These are phyloP conservation scores for Drosophila multiciliata DNA, from an alignment of 2,888 invertebrate species.

Conservation along the genomic window DNA sequence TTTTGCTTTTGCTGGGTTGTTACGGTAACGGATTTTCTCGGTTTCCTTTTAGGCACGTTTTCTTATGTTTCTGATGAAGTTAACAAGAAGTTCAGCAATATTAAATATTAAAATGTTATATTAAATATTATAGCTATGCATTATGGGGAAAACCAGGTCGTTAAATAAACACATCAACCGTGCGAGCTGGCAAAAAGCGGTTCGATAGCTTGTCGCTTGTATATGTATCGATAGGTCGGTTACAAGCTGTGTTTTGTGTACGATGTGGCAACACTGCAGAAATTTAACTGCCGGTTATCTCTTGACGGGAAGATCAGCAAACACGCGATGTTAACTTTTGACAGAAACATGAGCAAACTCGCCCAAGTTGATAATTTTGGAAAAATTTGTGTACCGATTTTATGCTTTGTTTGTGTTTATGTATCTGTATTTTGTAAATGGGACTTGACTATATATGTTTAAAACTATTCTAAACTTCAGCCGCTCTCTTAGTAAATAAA, in stretches of 20 bases:
- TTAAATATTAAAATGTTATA: background rate
- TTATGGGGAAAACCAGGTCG: conserved; percentile 5
- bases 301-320: conserved; percentile 21
- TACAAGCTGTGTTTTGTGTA: background rate
- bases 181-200: background rate
- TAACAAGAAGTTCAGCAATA: conserved; percentile 21
- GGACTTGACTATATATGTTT: conserved; percentile 64
- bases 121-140: conserved; percentile 1
- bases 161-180: conserved; percentile 8
- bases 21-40: conserved; percentile 18
- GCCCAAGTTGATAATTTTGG: conserved; percentile 14
- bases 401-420: background rate
- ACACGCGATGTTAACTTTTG: conserved; percentile 13
- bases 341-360: conserved; percentile 25
- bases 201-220: conserved; percentile 2
- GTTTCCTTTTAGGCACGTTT: conserved; percentile 25
- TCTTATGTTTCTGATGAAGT: conserved; percentile 31
- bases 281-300: conserved; percentile 1
- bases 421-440: conserved; percentile 15
- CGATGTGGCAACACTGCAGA: conserved; percentile 16
- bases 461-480: conserved; percentile 62
- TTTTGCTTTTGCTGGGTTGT: conserved; percentile 19
- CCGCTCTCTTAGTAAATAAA: conserved; percentile 72
- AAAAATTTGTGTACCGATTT: background rate
- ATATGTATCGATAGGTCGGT: conserved; percentile 20